Conservation (phyloP, 2,888 invertebrate genomes). For the Listrodromus nycthemerus region DNA sequence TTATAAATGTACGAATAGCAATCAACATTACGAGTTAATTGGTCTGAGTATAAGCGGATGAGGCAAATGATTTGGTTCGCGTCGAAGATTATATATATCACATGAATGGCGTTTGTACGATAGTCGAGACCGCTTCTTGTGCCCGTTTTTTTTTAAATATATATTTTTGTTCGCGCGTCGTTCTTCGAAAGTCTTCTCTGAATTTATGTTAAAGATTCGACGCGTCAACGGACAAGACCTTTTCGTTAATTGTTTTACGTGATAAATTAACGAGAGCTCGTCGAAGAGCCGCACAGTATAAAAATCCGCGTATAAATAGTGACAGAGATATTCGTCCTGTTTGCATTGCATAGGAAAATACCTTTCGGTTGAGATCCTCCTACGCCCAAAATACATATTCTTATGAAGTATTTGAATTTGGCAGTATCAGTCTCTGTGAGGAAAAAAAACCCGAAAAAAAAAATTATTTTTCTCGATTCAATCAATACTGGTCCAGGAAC, state of each 20-base stretch:
- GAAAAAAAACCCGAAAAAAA: constrained; percentile 21
- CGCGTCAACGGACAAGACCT: constrained; percentile 62
- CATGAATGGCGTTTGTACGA: constrained; percentile 63
- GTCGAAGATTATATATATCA: constrained; percentile 48
- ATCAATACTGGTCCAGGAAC: constrained; percentile 56
- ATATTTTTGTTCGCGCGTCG: constrained; percentile 22
- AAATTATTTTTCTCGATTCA: constrained; percentile 27
- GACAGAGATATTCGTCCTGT: neutral
- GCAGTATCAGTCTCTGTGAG: constrained; percentile 64
- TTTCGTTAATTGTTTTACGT: constrained; percentile 41
- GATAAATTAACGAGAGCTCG: constrained; percentile 10
- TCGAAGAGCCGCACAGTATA: constrained; percentile 1
- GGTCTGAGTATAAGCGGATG: constrained; percentile 1
- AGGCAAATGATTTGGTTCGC: constrained; percentile 19
- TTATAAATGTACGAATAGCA: constrained; percentile 53
- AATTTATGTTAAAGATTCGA: constrained; percentile 45
- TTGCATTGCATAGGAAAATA: constrained; percentile 24
- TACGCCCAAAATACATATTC: constrained; percentile 52
- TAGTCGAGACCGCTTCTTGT: constrained; percentile 59
- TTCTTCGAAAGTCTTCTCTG: constrained; percentile 3
- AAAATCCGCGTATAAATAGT: neutral
- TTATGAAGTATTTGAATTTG: constrained; percentile 65
- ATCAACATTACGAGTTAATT: constrained; percentile 37
- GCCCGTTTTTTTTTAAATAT: constrained; percentile 31
- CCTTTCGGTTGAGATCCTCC: constrained; percentile 21